Conservation (phyloP, 2,888 invertebrate genomes). For the Troides aeacus region DNA sequence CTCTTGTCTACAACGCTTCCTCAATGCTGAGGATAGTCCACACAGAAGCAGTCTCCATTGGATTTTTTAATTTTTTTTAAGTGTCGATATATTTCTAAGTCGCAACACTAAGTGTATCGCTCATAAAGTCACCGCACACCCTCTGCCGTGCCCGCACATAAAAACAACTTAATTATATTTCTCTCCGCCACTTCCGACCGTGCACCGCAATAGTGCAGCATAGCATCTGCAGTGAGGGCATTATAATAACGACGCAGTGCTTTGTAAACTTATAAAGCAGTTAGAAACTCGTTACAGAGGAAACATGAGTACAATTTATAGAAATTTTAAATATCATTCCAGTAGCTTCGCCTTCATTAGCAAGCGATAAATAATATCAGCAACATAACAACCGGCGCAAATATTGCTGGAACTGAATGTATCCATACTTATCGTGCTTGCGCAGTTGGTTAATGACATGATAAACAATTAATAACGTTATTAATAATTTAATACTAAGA, state of each 20-base stretch:
- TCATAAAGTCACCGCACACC: conserved; percentile 54
- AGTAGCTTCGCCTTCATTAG: conserved; percentile 5
- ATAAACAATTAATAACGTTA: too few species aligned
- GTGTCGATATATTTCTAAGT: neutral
- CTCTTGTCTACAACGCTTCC: too few species aligned
- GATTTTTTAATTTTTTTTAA: too few species aligned
- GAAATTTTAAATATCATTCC: conserved; percentile 2
- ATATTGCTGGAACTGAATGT: too few species aligned
- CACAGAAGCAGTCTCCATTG: too few species aligned
- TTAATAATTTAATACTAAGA: too few species aligned
- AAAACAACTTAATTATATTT: conserved; percentile 71
- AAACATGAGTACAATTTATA: conserved; percentile 1
- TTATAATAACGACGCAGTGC: conserved; percentile 35
- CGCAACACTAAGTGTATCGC: conserved; percentile 22
- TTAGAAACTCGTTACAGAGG: conserved; percentile 18
- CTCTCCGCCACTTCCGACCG: conserved; percentile 40
- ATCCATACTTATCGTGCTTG: too few species aligned
- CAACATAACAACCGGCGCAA: too few species aligned
- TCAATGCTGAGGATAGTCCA: too few species aligned
- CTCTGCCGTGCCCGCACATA: conserved; percentile 66
- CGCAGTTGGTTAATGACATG: too few species aligned
- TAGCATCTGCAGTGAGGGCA: conserved; percentile 35
- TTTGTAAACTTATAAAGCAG: conserved; percentile 25
- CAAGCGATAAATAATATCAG: neutral
- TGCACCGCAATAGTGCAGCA: conserved; percentile 32